phyloP scores from a whole-genome alignment of 2,113 vertebrate species.

The Piliocolobus tephrosceles region DNA sequence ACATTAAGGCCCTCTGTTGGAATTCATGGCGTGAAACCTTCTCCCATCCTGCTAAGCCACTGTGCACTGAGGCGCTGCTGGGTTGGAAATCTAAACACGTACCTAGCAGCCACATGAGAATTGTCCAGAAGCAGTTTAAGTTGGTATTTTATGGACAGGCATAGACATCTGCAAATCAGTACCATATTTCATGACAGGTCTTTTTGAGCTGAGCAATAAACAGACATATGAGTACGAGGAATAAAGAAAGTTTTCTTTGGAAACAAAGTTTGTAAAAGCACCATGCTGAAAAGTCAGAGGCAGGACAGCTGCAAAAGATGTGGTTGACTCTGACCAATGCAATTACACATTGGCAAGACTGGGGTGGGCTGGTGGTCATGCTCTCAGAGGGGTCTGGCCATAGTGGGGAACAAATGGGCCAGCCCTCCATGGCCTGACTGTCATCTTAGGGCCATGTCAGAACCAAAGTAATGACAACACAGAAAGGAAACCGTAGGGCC shows the following conservation, averaged over 20 bases:
- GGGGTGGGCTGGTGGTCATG: no score
- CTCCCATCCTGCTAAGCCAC: neutral
- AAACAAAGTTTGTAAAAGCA: neutral
- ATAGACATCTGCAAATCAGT: conserved; percentile 1
- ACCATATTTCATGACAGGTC: neutral
- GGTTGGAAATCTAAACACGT: neutral
- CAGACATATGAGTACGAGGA: neutral
- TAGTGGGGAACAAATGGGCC: neutral
- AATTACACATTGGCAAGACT: neutral
- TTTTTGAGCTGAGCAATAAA: neutral
- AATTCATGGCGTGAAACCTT: neutral
- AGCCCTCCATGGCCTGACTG: neutral
- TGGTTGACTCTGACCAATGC: neutral
- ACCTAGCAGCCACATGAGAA: neutral
- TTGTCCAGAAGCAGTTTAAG: neutral
- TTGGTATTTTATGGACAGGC: neutral
- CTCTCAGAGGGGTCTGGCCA: neutral
- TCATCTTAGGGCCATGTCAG: neutral
- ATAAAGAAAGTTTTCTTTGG: neutral
- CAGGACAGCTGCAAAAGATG: neutral
- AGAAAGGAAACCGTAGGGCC: neutral
- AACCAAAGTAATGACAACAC: neutral
- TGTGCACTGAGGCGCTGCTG: no score
- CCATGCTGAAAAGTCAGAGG: neutral
- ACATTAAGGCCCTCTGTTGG: neutral